These are phyloP conservation scores for Eurytoma californica DNA, from an alignment of 2,888 invertebrate genomes.

Conservation along the genomic window DNA sequence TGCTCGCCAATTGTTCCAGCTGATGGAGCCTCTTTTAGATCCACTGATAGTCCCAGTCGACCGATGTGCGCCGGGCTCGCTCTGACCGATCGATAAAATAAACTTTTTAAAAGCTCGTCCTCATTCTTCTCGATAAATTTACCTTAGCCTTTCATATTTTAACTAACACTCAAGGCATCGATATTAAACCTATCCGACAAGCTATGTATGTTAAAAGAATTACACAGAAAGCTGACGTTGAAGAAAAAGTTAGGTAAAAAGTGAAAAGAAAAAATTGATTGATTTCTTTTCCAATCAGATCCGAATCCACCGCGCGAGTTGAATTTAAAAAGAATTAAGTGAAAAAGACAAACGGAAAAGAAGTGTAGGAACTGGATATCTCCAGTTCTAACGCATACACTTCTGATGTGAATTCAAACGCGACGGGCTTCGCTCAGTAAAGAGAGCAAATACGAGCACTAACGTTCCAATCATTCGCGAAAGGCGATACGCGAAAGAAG, in stretches of 20 bases:
- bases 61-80: background rate
- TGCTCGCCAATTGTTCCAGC: conserved; percentile 25
- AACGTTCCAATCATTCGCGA: conserved; percentile 46
- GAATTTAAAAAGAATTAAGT: conserved; percentile 18
- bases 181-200: too few species aligned
- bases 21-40: conserved; percentile 15
- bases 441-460: conserved; percentile 36
- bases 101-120: too few species aligned
- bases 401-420: conserved; percentile 32
- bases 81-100: too few species aligned
- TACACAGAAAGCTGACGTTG: too few species aligned
- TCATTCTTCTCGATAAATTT: too few species aligned
- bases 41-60: too few species aligned
- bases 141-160: background rate
- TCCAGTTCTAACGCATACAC: background rate
- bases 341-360: background rate
- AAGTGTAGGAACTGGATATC: background rate
- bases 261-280: conserved; percentile 22
- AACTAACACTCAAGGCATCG: too few species aligned
- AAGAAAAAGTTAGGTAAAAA: too few species aligned
- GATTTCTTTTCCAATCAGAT: conserved; percentile 20
- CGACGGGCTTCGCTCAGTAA: conserved; percentile 3
- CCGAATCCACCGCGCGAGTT: background rate
- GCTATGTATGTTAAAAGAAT: too few species aligned
- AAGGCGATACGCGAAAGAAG: conserved; percentile 31